phyloP scores from a whole-genome alignment of 2,113 vertebrate species.

The Trichechus manatus region DNA sequence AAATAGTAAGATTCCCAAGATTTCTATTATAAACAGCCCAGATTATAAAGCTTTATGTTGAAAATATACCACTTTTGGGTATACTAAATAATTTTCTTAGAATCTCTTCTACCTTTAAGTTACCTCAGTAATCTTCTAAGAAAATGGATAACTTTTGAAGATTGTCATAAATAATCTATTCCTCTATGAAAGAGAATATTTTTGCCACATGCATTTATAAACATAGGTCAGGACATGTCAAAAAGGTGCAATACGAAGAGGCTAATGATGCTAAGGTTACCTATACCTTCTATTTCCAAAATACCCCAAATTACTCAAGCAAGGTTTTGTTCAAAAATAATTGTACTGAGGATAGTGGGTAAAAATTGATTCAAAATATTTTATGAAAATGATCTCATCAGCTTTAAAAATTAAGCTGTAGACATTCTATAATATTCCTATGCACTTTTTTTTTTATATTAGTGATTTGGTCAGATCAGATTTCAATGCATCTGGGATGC shows the following conservation, averaged over 20 bases:
- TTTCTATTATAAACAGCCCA: neutral
- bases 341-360: neutral
- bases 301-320: neutral
- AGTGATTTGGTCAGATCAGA: neutral
- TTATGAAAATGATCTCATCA: neutral
- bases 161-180: neutral
- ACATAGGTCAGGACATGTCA: neutral
- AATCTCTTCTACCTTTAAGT: neutral
- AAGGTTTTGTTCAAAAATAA: neutral
- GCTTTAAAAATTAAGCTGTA: constrained; percentile 47
- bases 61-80: constrained; percentile 2
- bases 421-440: neutral
- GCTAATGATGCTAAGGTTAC: neutral
- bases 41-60: neutral
- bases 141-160: neutral
- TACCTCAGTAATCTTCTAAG: neutral
- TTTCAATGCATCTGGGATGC: neutral
- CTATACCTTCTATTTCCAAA: constrained; percentile 4
- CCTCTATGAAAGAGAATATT: neutral
- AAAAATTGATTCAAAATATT: constrained; percentile 2
- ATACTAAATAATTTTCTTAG: constrained; percentile 43
- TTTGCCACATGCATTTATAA: neutral
- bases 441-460: neutral
- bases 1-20: neutral
- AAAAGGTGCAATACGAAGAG: neutral